A percentile compares a stretch with the other conserved stretches of the same genome.
phyloP scores from a whole-genome alignment of 1,140 invertebrate genomes.

The Akabosia matsudoensis region DNA sequence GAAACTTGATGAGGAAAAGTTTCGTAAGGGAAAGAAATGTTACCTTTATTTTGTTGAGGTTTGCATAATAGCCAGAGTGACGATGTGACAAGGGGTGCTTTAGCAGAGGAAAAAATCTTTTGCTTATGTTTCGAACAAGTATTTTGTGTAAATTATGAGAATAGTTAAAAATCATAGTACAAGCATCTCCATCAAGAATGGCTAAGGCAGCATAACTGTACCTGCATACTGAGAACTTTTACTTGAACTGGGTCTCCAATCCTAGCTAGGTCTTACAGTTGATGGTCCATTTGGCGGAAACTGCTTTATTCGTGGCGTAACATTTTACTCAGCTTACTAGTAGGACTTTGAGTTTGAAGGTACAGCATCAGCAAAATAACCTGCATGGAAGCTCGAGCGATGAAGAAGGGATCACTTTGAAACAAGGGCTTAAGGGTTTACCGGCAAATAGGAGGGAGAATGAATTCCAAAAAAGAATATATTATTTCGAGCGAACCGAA shows the following conservation, averaged over 20 bases:
- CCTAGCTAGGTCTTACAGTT: too few species aligned
- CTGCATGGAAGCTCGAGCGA: background rate
- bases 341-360: background rate
- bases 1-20: constrained; percentile 17
- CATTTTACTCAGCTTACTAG: background rate
- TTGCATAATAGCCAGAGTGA: constrained; percentile 2
- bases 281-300: background rate
- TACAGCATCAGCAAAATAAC: constrained; percentile 12
- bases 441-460: background rate
- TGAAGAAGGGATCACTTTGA: constrained; percentile 16
- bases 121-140: constrained; percentile 3
- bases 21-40: background rate
- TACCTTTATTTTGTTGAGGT: constrained; percentile 1
- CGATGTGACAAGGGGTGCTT: constrained; percentile 17
- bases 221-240: background rate
- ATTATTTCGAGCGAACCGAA: background rate
- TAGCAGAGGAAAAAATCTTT: background rate
- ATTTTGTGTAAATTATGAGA: constrained; percentile 11
- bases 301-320: background rate
- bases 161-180: background rate
- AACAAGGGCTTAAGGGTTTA: constrained; percentile 24
- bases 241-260: background rate
- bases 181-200: background rate
- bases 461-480: background rate
- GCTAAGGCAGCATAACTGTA: background rate